phyloP scores from a whole-genome alignment of 2,888 invertebrate species.

The Tenthredo notha region DNA sequence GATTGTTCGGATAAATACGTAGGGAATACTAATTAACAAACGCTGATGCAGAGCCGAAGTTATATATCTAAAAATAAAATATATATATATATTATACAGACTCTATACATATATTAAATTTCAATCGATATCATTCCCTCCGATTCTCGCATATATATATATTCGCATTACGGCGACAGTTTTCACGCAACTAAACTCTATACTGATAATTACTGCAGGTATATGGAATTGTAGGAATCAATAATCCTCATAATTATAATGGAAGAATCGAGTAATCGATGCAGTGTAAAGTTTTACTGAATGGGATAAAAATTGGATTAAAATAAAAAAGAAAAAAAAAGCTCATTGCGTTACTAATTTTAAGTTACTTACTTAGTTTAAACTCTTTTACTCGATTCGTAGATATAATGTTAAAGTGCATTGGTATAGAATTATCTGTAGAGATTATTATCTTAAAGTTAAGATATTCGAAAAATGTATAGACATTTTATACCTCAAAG shows the following conservation, averaged over 20 bases:
- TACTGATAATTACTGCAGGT: background rate
- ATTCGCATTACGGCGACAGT: background rate
- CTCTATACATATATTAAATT: background rate
- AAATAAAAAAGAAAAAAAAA: no score
- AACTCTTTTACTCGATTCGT: no score
- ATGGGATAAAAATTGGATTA: no score
- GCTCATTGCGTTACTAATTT: no score
- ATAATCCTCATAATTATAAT: background rate
- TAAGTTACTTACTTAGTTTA: no score
- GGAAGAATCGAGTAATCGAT: background rate
- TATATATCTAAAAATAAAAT: background rate
- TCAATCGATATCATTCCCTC: background rate
- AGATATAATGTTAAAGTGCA: no score
- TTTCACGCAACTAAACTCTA: background rate
- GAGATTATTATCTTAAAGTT: no score
- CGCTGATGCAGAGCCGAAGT: background rate
- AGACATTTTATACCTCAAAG: background rate
- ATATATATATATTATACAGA: background rate
- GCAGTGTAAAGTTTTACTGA: background rate
- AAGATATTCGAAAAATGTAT: background rate
- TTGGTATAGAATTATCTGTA: no score
- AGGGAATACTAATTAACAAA: conserved; percentile 32
- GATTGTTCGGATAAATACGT: conserved; percentile 9
- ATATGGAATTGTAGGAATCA: background rate
- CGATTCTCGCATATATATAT: background rate